Evolutionary conservation across 2,797 vertebrate genomes (phyloP).

Genomic region (Leptoclinus maculatus): DNA sequence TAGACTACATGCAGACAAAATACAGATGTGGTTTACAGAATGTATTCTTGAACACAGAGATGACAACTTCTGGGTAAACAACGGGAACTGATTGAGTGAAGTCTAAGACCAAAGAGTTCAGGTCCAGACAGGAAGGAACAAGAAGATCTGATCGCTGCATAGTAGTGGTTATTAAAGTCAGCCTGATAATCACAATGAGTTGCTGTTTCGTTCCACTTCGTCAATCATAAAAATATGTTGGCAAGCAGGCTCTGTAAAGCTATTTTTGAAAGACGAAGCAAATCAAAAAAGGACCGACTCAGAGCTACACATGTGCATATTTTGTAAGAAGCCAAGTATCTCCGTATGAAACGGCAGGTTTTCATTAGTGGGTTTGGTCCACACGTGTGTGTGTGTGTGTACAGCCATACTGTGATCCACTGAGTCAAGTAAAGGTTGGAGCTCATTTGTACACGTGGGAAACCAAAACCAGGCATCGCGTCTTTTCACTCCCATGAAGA

Average conservation of each 20-base stretch:
- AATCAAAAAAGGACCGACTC: not conserved
- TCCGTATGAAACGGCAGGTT: not conserved
- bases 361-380: not conserved
- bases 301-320: not conserved
- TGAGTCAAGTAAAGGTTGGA: not conserved
- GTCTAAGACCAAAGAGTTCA: not conserved
- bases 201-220: not conserved
- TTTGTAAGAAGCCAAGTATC: not conserved
- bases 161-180: not conserved
- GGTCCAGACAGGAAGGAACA: not conserved
- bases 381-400: not conserved
- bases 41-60: not conserved
- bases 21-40: not conserved
- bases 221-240: not conserved
- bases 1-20: constrained; percentile 10
- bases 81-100: not conserved
- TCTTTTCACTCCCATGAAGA: not conserved
- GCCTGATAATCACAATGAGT: not conserved
- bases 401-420: not conserved
- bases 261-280: not conserved
- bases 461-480: not conserved
- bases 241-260: not conserved
- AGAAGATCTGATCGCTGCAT: not conserved
- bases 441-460: not conserved
- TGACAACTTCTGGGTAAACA: not conserved